Evolutionary conservation across 2,888 invertebrate species (phyloP), one percentile per base, ranked within the genome.

Genomic region (Drosophila quinaria): DNA sequence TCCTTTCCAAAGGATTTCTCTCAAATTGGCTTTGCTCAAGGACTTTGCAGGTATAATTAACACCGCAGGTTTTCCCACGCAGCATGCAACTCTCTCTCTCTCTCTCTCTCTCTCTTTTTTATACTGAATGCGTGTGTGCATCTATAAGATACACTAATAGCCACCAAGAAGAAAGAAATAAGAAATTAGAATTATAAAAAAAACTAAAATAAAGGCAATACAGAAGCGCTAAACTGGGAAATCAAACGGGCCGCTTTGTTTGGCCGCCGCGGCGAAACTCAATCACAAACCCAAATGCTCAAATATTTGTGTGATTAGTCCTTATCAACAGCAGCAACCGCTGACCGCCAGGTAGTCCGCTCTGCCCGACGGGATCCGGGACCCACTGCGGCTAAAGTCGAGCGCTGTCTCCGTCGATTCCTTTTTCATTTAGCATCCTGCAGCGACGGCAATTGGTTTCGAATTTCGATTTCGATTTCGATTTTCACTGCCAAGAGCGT

Each of bases 291-390:
- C 74, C 44, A 89, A 91, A 91, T 84, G 81, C 81, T 90, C 86
- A 91, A 91, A 91, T 91, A 91, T 91, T 91, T 91, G 85, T 90
- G 83, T 87, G 90, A 89, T 90, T 89, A 89, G 90, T 90, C 90
- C 90, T 90, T 91, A 90, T 91, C 91, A 85, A 80, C 75, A 68
- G 47, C 58, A 13, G 49, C 41, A 35, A 52, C 73, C 39, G 58
- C 50, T 60, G 56, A 42, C 55, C 60, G 60, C 70, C 71, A 79
- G 79, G 67, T 76, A 75, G 69, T 62, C 54, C 37, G 50, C 55
- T 51, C 68, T 74, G 44, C 54, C 49, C 39, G n/a, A n/a, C n/a
- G 66, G 63, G 63, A 37, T 39, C 37, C 46, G 52, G 54, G 80
- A 87, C 87, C 85, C 67, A 84, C 87, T 89, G 85, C 68, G 73